Conservation (phyloP, 2,113 vertebrate species). For the Barnardius zonarius region DNA sequence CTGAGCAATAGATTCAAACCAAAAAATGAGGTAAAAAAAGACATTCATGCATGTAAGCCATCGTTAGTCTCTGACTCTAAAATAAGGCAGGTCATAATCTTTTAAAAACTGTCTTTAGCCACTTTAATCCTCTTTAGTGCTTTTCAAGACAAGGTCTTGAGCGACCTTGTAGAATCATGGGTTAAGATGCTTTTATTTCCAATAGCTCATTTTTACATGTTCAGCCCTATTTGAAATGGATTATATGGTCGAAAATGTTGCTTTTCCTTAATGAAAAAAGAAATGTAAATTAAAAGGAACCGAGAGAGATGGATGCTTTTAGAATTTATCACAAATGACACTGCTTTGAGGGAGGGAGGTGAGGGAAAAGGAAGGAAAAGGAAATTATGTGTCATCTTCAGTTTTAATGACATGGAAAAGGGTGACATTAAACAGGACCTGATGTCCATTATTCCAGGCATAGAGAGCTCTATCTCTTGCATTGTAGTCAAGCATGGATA, state of each 20-base stretch:
- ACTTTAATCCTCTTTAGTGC: conserved; percentile 66
- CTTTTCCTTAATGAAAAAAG: conserved; percentile 42
- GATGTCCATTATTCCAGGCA: conserved; percentile 98
- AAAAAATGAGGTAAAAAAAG: conserved; percentile 71
- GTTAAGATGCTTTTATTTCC: conserved; percentile 55
- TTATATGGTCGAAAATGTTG: conserved; percentile 62
- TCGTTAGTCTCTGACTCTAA: conserved; percentile 76
- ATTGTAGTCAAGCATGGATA: conserved; percentile 99
- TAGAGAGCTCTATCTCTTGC: conserved; percentile 93
- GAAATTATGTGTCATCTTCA: conserved; percentile 87
- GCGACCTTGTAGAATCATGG: conserved; percentile 44
- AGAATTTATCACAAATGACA: conserved; percentile 67
- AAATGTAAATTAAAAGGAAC: conserved; percentile 39
- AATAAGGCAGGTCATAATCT: conserved; percentile 78
- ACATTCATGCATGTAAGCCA: conserved; percentile 81
- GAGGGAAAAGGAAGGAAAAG: not conserved
- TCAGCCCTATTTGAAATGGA: conserved; percentile 50
- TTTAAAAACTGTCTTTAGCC: conserved; percentile 72
- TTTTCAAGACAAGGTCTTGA: conserved; percentile 67
- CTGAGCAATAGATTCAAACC: conserved; percentile 63
- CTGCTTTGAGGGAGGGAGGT: not conserved
- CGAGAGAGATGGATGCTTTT: conserved; percentile 24
- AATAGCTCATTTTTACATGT: conserved; percentile 46
- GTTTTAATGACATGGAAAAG: conserved; percentile 98
- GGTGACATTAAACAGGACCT: conserved; percentile 97